Evolutionary conservation across 2,888 invertebrate species (phyloP).

Genomic region (Erynnis tages): DNA sequence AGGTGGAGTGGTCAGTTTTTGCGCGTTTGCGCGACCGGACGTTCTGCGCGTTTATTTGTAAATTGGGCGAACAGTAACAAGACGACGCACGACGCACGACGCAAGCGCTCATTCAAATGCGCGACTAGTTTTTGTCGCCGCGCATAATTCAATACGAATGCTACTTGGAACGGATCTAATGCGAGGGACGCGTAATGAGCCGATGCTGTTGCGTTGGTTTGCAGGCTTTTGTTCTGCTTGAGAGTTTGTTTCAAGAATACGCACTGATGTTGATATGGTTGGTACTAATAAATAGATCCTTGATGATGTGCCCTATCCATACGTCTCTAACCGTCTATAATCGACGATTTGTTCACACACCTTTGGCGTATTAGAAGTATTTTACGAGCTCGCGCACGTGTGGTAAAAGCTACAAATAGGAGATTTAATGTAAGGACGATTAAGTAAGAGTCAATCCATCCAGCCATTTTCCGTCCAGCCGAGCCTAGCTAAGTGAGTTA

Average conservation of each 20-base stretch:
- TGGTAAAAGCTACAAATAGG: no score
- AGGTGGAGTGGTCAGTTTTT: conserved; percentile 63
- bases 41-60: conserved; percentile 78
- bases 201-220: conserved; percentile 1
- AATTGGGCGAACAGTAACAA: conserved; percentile 56
- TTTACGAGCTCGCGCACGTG: no score
- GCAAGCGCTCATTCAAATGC: conserved; percentile 70
- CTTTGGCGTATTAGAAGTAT: no score
- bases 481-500: no score
- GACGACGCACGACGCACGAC: conserved; percentile 51
- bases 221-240: neutral
- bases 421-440: no score
- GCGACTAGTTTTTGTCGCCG: conserved; percentile 70
- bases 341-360: no score
- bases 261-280: neutral
- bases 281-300: no score
- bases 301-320: no score
- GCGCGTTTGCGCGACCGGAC: conserved; percentile 53
- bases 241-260: neutral
- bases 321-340: no score
- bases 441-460: no score
- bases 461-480: no score
- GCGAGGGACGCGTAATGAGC: conserved; percentile 34
- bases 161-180: conserved; percentile 50
- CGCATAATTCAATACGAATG: conserved; percentile 75